Conservation (phyloP, 2,888 invertebrate species). For the Dryomyza anilis region DNA sequence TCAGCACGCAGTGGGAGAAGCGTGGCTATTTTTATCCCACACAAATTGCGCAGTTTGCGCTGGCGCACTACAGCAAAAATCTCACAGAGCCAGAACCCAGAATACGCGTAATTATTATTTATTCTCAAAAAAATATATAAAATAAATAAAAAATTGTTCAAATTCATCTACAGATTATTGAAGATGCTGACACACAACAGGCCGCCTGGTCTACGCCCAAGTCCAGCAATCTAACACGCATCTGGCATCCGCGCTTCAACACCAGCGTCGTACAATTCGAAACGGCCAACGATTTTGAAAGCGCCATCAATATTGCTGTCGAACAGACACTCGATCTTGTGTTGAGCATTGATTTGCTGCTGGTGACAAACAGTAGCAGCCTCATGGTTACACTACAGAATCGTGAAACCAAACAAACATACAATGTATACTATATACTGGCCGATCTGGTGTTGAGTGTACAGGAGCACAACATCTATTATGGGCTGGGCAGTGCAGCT, state of each 20-base stretch:
- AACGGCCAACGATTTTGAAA: conserved; percentile 72
- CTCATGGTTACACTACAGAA: conserved; percentile 79
- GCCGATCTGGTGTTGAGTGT: conserved; percentile 75
- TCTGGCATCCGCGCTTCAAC: conserved; percentile 66
- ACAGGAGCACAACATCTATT: conserved; percentile 81
- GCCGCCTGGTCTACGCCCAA: conserved; percentile 78
- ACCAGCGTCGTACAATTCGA: conserved; percentile 74
- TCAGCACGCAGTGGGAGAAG: conserved; percentile 96
- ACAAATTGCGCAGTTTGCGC: conserved; percentile 96
- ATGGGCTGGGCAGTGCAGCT: conserved; percentile 75
- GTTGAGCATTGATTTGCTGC: conserved; percentile 72
- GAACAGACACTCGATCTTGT: conserved; percentile 74
- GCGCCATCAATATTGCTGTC: conserved; percentile 66
- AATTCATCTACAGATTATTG: conserved; percentile 63
- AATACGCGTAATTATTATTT: conserved; percentile 60
- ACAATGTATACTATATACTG: conserved; percentile 82
- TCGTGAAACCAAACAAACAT: conserved; percentile 77
- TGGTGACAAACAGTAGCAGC: conserved; percentile 78
- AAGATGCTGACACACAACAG: conserved; percentile 74
- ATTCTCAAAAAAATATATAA: background rate
- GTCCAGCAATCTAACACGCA: conserved; percentile 69
- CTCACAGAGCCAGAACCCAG: conserved; percentile 83
- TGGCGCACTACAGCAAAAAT: conserved; percentile 97
- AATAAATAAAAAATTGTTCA: background rate
- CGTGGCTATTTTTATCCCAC: conserved; percentile 97